These are phyloP conservation scores for Bucco capensis DNA, from an alignment of 2,113 vertebrate species.

Conservation along the genomic window DNA sequence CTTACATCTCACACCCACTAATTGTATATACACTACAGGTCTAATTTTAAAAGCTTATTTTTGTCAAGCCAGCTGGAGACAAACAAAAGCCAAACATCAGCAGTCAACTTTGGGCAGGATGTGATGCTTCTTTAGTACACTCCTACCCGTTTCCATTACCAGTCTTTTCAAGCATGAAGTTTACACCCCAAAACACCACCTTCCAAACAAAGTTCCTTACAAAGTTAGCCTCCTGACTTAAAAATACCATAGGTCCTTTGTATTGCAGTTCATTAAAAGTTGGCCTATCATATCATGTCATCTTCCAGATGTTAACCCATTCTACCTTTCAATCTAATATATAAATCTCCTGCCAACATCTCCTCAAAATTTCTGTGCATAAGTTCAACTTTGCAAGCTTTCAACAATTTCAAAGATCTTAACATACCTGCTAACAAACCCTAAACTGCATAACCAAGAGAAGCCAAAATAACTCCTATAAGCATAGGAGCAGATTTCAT, in stretches of 20 bases:
- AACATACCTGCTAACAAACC: not conserved
- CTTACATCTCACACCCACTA: not conserved
- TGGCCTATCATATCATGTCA: not conserved
- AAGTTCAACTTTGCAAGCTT: not conserved
- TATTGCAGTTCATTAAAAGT: not conserved
- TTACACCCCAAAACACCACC: not conserved
- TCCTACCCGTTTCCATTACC: not conserved
- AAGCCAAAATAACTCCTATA: not conserved
- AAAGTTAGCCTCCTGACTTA: not conserved
- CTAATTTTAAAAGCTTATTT: constrained; percentile 52
- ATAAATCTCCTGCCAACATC: not conserved
- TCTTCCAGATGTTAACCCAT: not conserved
- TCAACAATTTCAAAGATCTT: not conserved
- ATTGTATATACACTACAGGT: not conserved
- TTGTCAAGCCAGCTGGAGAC: not conserved
- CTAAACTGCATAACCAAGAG: not conserved
- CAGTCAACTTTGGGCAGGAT: not conserved
- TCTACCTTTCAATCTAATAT: not conserved
- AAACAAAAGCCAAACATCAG: not conserved
- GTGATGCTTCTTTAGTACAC: not conserved
- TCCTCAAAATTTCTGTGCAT: not conserved
- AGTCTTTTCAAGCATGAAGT: not conserved
- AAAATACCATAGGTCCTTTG: not conserved
- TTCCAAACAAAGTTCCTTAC: not conserved
- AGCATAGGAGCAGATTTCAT: not conserved